Evolutionary conservation across 2,797 vertebrate species (phyloP), one percentile per base, ranked within the genome.

Genomic region (Anabacerthia variegaticeps): DNA sequence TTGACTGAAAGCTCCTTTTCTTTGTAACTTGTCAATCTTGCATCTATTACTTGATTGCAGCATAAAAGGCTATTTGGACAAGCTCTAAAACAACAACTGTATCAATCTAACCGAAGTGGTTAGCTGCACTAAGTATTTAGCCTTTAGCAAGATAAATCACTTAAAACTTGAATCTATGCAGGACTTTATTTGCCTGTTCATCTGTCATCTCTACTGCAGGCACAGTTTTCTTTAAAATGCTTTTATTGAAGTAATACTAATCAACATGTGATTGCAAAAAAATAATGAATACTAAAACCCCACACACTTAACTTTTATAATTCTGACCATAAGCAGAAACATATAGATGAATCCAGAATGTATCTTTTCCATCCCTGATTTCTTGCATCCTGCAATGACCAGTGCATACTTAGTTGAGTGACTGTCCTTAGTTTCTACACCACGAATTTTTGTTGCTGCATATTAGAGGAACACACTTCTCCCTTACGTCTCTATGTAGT

Each of bases 1-100:
- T 99, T 99, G 99, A 99, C 98, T 98, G 98, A 99, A 98, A 97
- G 98, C 98, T 98, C 98, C 98, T 98, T 99, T 98, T 98, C 98
- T 98, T 96, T 98, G 97, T 98, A 98, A 98, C 98, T 98, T 99
- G 99, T 99, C 99, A 98, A 98, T 98, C 98, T 98, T 96, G 97
- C 97, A 98, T 98, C 97, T 95, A 97, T 98, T 97, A 97, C 98
- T 97, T 97, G 98, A 98, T 98, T 97, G 98, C 97, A 97, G 98
- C 98, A 98, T 98, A 96, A 98, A 97, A 98, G 97, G 97, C 95
- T 98, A 97, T 98, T 96, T 98, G 98, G 97, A 98, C 97, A 98
- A 97, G 97, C 94, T 96, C 95, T 97, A 97, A 97, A 98, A 98
- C 97, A 98, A 98, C 97, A 97, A 94, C 93, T 96, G 86, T 97